Conservation (phyloP, 2,113 vertebrate species). For the Saguinus midas region DNA sequence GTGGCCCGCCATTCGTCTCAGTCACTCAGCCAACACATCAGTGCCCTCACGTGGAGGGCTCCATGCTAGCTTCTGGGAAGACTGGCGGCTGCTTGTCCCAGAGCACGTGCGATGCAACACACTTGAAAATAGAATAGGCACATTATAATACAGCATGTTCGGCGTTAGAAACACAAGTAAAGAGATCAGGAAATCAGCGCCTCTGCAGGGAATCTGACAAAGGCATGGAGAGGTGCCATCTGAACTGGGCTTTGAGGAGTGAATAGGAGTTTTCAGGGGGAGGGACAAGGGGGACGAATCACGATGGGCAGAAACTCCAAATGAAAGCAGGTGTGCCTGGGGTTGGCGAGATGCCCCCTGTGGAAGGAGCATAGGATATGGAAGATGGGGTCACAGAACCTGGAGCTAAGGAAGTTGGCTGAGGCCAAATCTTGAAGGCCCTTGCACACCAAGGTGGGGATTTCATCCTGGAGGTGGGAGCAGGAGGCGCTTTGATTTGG, state of each 20-base stretch:
- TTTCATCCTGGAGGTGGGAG: background rate
- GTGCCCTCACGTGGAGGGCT: background rate
- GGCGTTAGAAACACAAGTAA: background rate
- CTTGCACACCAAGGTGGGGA: background rate
- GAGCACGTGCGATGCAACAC: background rate
- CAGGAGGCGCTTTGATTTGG: background rate
- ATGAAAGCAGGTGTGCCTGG: background rate
- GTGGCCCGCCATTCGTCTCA: background rate
- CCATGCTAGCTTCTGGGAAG: background rate
- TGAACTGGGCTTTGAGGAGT: background rate
- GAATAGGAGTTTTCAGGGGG: background rate
- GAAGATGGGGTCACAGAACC: background rate
- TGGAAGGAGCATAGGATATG: background rate
- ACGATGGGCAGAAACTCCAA: background rate
- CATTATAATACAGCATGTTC: background rate
- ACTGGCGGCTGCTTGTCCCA: background rate
- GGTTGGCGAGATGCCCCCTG: background rate
- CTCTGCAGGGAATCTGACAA: background rate
- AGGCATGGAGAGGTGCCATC: background rate
- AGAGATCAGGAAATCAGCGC: background rate
- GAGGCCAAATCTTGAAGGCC: background rate
- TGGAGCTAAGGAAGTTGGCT: background rate
- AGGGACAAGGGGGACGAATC: background rate
- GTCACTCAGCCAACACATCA: background rate
- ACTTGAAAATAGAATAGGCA: background rate